A percentile compares a stretch with the other conserved stretches of the same genome.
These are phyloP conservation scores for Nansenia antarctica DNA, from an alignment of 2,113 vertebrate genomes.

Conservation along the genomic window DNA sequence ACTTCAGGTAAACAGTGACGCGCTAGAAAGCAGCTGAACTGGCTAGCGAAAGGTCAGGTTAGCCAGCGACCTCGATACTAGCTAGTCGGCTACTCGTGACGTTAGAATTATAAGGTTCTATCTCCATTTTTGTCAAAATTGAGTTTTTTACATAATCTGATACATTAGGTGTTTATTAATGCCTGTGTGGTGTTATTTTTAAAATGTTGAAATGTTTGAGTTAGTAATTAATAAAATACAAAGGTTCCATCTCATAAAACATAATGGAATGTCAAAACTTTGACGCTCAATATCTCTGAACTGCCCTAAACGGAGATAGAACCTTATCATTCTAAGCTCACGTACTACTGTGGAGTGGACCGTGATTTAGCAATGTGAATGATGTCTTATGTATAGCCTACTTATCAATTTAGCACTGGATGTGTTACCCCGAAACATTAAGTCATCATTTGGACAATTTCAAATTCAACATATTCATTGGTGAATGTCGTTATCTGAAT, in stretches of 20 bases:
- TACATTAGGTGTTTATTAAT: neutral
- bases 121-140: neutral
- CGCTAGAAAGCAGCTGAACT: neutral
- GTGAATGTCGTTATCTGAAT: too few species aligned
- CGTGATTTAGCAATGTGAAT: too few species aligned
- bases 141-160: neutral
- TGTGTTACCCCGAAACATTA: neutral
- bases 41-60: neutral
- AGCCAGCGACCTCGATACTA: neutral
- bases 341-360: too few species aligned
- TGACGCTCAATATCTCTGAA: too few species aligned
- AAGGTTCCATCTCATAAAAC: too few species aligned
- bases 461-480: too few species aligned
- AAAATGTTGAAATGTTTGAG: too few species aligned
- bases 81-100: neutral
- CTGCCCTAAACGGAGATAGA: too few species aligned
- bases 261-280: too few species aligned
- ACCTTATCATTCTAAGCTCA: neutral
- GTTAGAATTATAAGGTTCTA: neutral
- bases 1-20: conserved; percentile 76
- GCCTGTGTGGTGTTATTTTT: neutral
- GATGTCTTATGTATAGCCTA: too few species aligned
- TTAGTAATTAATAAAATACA: too few species aligned
- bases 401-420: neutral
- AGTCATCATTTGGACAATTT: neutral